Percentiles rank a stretch among this genome's conserved stretches.
Conservation (phyloP, 2,113 vertebrate species). For the Craseonycteris thonglongyai region DNA sequence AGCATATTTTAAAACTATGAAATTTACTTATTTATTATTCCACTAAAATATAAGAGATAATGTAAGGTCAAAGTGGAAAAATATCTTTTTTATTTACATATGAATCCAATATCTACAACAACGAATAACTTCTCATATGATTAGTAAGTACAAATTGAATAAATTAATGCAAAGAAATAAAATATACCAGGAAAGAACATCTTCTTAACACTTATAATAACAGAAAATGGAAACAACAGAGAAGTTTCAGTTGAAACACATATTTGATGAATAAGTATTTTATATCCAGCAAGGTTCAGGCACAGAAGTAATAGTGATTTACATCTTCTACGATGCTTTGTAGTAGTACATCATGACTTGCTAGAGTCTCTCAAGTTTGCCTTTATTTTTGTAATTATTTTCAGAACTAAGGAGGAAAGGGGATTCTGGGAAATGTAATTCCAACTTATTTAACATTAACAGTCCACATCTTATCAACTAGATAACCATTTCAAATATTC, state of each 20-base stretch:
- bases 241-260: neutral
- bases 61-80: neutral
- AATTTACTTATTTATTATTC: neutral
- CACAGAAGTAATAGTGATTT: neutral
- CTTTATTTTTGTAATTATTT: neutral
- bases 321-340: neutral
- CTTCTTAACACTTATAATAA: neutral
- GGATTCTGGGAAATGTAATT: neutral
- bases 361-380: neutral
- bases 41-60: neutral
- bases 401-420: neutral
- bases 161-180: neutral
- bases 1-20: neutral
- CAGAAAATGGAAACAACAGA: neutral
- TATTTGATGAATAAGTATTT: neutral
- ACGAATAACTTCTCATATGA: neutral
- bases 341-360: neutral
- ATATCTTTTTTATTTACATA: neutral
- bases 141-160: neutral
- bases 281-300: neutral
- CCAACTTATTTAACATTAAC: neutral
- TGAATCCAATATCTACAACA: neutral
- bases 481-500: neutral
- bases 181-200: neutral
- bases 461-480: neutral